phyloP scores from a whole-genome alignment of 2,113 vertebrate species.

The Hiodon tergisus region DNA sequence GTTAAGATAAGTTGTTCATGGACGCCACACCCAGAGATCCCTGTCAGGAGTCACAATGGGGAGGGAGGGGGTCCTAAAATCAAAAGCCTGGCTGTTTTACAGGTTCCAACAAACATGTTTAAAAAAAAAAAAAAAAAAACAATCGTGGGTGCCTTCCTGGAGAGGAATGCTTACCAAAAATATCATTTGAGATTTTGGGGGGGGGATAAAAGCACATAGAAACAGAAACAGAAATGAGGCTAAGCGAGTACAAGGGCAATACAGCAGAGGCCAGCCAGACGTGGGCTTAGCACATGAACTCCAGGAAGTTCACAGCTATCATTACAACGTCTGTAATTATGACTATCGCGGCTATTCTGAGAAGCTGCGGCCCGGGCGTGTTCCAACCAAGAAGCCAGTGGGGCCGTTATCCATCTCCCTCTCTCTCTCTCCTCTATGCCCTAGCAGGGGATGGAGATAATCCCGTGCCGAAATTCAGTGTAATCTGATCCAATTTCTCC shows the following conservation, averaged over 20 bases:
- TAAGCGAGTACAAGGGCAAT: not conserved
- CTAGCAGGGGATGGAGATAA: constrained; percentile 36
- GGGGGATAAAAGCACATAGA: too few species aligned
- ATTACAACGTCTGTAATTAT: constrained; percentile 12
- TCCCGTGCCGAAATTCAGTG: constrained; percentile 39
- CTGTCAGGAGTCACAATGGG: too few species aligned
- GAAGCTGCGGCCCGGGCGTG: not conserved
- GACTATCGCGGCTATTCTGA: not conserved
- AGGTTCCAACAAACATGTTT: too few species aligned
- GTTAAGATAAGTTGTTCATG: too few species aligned
- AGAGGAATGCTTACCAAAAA: too few species aligned
- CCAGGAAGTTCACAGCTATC: constrained; percentile 13
- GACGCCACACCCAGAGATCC: too few species aligned
- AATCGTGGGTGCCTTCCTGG: too few species aligned
- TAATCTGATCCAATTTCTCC: constrained; percentile 48
- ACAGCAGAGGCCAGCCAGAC: not conserved
- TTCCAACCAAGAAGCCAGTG: constrained; percentile 1
- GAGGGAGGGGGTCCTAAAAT: not conserved
- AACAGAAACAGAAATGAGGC: too few species aligned
- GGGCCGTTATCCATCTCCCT: constrained; percentile 3
- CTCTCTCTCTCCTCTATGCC: not conserved
- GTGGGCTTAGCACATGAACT: constrained; percentile 9
- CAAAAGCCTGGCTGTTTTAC: not conserved
- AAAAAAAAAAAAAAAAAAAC: too few species aligned
- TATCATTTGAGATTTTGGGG: too few species aligned